Evolutionary conservation across 2,113 vertebrate species (phyloP), one percentile per base, ranked within the genome.

Genomic region (Xenus cinereus): DNA sequence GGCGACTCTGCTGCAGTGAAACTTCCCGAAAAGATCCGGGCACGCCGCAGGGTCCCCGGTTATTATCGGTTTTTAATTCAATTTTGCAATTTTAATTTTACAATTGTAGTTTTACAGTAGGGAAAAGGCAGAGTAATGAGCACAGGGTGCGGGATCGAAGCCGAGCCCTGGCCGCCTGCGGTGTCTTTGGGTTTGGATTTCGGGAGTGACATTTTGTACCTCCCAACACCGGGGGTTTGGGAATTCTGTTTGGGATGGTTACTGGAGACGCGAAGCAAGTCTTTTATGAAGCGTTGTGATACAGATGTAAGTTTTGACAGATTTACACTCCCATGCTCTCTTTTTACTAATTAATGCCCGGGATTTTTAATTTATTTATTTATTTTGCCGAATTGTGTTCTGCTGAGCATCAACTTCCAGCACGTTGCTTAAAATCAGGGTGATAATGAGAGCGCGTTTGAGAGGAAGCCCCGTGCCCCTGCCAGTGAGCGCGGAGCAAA

Each of bases 371-470:
- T 28, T 16, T 28, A 10, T 53, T 13, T 50, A 22, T 28, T 30
- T 54, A 72, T 87, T 89, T 48, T 93, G 48, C 66, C 45, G 85
- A 82, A 84, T 93, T 72, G 60, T 86, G 45, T 10, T 20, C 12
- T 77, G 96, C 39, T 79, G 51, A 87, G 62, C 26, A 37, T 45
- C 57, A 51, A 37, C 66, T 97, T 91, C n/a, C 56, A 82, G 73
- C 45, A 35, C 48, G 46, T 48, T 54, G 53, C 18, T 71, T 90
- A 90, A 53, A 85, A 74, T 64, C 41, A 32, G 46, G 28, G 37
- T 60, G 84, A 46, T 84, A 64, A 78, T 95, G 96, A 87, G 84
- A 83, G 46, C 53, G 84, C 92, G 67, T 76, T 79, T 91, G 51
- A 72, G 63, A 88, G 80, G 57, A 93, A 93, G 60, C 53, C 7